Conservation (phyloP, 2,113 vertebrate species). For the Telmatochromis sp. region DNA sequence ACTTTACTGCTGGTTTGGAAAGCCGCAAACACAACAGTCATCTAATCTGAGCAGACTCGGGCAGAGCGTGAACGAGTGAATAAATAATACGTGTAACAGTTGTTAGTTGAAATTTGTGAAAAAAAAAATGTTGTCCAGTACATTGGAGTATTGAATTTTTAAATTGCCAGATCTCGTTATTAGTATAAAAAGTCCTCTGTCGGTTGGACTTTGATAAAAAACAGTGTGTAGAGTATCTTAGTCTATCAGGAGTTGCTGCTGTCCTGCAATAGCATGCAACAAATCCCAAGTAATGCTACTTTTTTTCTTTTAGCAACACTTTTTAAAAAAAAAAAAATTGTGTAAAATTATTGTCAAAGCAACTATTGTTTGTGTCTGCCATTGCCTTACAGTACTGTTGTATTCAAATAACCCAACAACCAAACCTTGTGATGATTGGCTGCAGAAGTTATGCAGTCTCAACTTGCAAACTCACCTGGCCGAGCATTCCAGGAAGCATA, state of each 20-base stretch:
- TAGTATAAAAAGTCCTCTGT: neutral
- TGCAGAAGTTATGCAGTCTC: neutral
- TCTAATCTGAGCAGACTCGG: neutral
- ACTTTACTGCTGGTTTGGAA: neutral
- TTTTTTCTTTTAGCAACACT: neutral
- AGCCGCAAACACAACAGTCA: neutral
- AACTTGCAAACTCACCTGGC: neutral
- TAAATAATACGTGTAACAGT: neutral
- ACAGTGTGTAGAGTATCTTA: neutral
- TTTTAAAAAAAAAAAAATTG: fast-evolving
- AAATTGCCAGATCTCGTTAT: neutral
- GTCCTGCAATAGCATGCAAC: neutral
- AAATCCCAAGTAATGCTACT: neutral
- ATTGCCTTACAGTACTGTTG: neutral
- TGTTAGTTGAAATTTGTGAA: fast-evolving
- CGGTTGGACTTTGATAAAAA: neutral
- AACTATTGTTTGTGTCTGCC: neutral
- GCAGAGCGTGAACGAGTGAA: neutral
- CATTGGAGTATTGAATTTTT: neutral
- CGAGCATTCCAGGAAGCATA: neutral
- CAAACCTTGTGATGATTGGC: neutral
- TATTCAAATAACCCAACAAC: neutral
- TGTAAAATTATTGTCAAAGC: neutral
- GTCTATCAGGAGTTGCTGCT: neutral
- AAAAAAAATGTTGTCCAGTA: neutral